Evolutionary conservation across 2,888 invertebrate species (phyloP), one percentile per base, ranked within the genome.

Genomic region (Gastracanthus pulcherrimus): DNA sequence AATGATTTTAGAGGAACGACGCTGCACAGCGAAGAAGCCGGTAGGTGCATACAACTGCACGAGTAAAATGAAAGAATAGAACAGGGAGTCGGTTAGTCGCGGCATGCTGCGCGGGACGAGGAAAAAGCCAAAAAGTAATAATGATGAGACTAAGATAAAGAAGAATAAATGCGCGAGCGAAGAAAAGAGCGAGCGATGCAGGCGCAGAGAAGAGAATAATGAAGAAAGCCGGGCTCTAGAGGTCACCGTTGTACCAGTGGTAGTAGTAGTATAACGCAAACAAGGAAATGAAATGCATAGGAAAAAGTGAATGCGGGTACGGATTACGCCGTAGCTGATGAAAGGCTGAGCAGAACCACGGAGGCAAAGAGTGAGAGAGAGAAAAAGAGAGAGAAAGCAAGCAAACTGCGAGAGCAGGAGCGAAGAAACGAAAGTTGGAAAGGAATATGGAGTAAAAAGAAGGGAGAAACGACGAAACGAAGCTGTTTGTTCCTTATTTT

Each of bases 261-360:
- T 31, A 16, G 62, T 23, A 23, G 62, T 31, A 26, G 34, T 36
- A 19, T 62, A 31, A 7, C n/a, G 26, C 26, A 34, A 45, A 71
- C 70, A 71, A 77, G 77, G 72, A 79, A 79, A 79, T 79, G 79
- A 80, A 75, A 80, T 70, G 75, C 75, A 70, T 67, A 41, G 67
- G 64, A 67, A 62, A 69, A 80, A 70, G 70, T 77, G 70, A 55
- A 62, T 66, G 72, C 66, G 34, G 79, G 34, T 45, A 38, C 36
- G 66, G 60, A 79, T 74, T 60, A 74, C 74, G 67, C 64, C 34
- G 58, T 34, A 3, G 45, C 74, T 67, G 79, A 74, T 58, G 74
- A 74, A 36, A 58, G 58, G 3, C 6, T 11, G 26, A 13, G 45
- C 31, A 2, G n/a, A n/a, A 31, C 3, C 7, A 16, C n/a, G 23